Base-by-base conservation (phyloP, 2,888 invertebrate genomes). In the Hemithea aestivaria region DNA sequence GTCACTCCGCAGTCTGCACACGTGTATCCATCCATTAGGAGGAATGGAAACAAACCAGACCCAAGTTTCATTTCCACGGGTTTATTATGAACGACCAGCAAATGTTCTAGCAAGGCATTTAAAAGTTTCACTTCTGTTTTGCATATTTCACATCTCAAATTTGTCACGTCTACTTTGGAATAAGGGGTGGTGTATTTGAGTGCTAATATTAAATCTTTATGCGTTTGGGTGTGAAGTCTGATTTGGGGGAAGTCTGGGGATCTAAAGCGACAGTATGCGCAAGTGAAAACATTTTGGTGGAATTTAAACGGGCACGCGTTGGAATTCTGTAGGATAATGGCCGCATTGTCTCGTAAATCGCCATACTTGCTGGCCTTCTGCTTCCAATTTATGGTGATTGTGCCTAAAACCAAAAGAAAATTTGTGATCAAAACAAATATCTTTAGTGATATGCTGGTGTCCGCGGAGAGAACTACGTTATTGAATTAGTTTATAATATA, bases 341-440 rank as follows among this genome's bases (percentile, higher is more conserved):
- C 36, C 21, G 41, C 41, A 30, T 42, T 42, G 36, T 42, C 33
- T 8, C 41, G 33, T 1, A 33, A 36, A 29, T 42, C 16, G 16
- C 16, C 16, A 16, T 4, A 16, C 5, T 16, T 16, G 16, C 16
- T 4, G 5, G 5, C 3, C 16, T 16, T 16, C 16, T 4, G 66
- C 63, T 63, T 79, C 79, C 80, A 81, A 62, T 71, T 75, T 48
- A 69, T 48, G 51, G 60, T 67, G 59, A 49, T 53, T 57, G 62
- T 40, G 51, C 80, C 83, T 83, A 83, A 69, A 79, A 79, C 73
- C 71, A 80, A 78, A 78, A 75, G 62, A 74, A 69, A 76, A 74
- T 59, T 16, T 2, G 16, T 16, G 16, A 5, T 16, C 16, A 16
- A 16, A n/a, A 4, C 5, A 5, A 5, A 16, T 16, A 16, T 16